phyloP scores from a whole-genome alignment of 2,113 vertebrate genomes.

The Limnothrissa miodon region DNA sequence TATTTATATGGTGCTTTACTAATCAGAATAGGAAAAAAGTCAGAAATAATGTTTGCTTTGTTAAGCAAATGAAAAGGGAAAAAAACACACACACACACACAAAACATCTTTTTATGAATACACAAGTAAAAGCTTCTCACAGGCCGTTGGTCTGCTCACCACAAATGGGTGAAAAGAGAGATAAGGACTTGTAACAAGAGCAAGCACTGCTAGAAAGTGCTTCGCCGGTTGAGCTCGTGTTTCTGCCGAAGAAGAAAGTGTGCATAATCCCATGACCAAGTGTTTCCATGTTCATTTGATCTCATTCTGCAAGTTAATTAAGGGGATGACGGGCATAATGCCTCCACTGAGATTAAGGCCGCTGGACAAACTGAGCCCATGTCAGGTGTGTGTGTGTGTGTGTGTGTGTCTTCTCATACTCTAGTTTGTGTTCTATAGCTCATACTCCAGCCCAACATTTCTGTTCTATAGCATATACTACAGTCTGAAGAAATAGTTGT shows the following conservation, averaged over 20 bases:
- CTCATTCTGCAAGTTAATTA: slow-evolving; percentile 35
- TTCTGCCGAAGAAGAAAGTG: background rate
- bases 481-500: background rate
- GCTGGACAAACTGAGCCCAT: background rate
- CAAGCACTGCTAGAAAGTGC: background rate
- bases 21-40: background rate
- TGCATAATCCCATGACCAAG: background rate
- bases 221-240: background rate
- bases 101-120: background rate
- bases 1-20: background rate
- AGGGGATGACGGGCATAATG: slow-evolving; percentile 12
- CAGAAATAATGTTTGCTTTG: background rate
- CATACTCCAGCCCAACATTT: too few species aligned
- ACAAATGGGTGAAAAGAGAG: slow-evolving; percentile 2
- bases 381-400: background rate
- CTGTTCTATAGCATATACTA: too few species aligned
- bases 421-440: too few species aligned
- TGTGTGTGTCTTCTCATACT: background rate
- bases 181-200: background rate
- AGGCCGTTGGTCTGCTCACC: background rate
- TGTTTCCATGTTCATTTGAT: slow-evolving; percentile 19
- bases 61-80: background rate
- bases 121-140: background rate
- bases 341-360: slow-evolving; percentile 22
- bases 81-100: too few species aligned